Evolutionary conservation across 2,888 invertebrate genomes (phyloP), one percentile per base, ranked within the genome.

Genomic region (Agriopis leucophaearia): DNA sequence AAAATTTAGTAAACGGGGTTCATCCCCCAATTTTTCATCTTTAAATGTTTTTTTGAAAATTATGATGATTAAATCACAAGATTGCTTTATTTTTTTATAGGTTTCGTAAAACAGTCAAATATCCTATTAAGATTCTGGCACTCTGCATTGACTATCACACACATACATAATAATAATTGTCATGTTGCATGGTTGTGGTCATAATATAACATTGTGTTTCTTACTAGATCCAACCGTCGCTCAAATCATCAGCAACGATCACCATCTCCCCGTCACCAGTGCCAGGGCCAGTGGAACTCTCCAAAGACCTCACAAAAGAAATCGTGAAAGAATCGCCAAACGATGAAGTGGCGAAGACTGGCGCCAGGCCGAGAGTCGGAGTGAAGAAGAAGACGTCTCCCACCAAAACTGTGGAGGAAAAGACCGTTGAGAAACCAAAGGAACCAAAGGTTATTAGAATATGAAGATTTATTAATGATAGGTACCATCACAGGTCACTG

Each of bases 201-300:
- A 38, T 47, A 8, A 16, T 27, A 3, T 27, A 27, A 15, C 8
- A 8, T 51, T 0, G 8, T 51, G 51, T 66, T 56, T 71, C 66
- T 36, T 72, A 88, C 80, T 70, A 79, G 62, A 77, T 80, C 12
- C 89, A 88, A 68, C 89, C 88, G 0, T 84, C 82, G 1, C 79
- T 94, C 0, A 89, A 89, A 64, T 91, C 92, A 0, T 94, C 94
- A 36, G 94, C 94, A 7, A 93, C 94, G 0, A 92, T 94, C 51
- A 92, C 90, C 4, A 92, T 93, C 71, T 79, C 88, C 3, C 88
- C 90, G 0, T 74, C 83, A 0, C 79, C 86, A 0, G 63, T 87
- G 8, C 89, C 91, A 0, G 74, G 82, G 0, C 77, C 85, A 0
- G 56, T 79, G 0, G 80, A 79, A 48, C 84, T 90, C 0, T 78